Percentiles rank a stretch among this genome's conserved stretches.
These are phyloP conservation scores for Pygmarrhopalites habei DNA, from an alignment of 1,140 invertebrate species.

Conservation along the genomic window DNA sequence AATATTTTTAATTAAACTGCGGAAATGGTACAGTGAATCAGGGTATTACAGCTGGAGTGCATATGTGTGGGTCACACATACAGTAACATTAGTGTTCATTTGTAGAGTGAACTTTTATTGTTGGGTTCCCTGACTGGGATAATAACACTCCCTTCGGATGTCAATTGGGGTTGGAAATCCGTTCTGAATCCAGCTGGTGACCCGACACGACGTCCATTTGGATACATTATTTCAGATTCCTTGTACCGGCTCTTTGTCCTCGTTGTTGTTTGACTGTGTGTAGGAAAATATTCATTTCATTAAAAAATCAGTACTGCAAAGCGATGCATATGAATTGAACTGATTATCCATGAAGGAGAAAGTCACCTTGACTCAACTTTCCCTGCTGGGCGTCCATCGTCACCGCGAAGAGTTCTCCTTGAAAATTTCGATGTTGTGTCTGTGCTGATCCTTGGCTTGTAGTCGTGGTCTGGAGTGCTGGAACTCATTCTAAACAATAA, in stretches of 20 bases:
- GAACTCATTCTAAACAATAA: constrained; percentile 52
- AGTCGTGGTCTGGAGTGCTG: constrained; percentile 48
- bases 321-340: too few relatives aligned
- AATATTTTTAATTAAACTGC: too few relatives aligned
- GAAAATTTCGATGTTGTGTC: constrained; percentile 59
- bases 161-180: constrained; percentile 28
- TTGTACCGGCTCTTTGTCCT: constrained; percentile 57
- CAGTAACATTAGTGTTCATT: not conserved
- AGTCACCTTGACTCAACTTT: constrained; percentile 61
- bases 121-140: constrained; percentile 37
- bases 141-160: constrained; percentile 32
- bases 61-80: too few relatives aligned
- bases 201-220: constrained; percentile 32
- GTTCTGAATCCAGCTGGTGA: constrained; percentile 25
- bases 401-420: constrained; percentile 57
- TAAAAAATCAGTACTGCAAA: too few relatives aligned
- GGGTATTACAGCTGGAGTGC: too few relatives aligned
- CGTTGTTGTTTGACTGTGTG: constrained; percentile 54
- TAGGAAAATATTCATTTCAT: constrained; percentile 56
- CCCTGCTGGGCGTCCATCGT: constrained; percentile 54
- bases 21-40: too few relatives aligned
- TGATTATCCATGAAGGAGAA: constrained; percentile 59
- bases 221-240: constrained; percentile 40
- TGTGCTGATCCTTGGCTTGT: constrained; percentile 54
- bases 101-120: constrained; percentile 18